These are phyloP conservation scores for Columba janthina DNA, from an alignment of 2,113 vertebrate species.

Conservation along the genomic window DNA sequence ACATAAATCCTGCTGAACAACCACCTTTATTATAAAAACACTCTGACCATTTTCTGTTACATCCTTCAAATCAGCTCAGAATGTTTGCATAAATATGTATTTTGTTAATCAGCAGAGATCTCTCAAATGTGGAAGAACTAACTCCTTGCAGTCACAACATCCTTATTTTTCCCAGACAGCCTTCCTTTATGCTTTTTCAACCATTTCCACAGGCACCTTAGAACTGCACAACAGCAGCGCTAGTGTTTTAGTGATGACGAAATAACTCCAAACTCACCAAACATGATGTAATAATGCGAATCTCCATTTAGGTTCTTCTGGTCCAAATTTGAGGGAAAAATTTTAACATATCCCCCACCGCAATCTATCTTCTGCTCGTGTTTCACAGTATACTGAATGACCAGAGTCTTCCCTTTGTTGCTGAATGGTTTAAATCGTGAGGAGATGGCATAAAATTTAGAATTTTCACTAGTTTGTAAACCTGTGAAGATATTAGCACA, in stretches of 20 bases:
- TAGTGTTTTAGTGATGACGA: background rate
- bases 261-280: conserved; percentile 74
- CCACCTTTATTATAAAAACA: background rate
- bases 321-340: conserved; percentile 82
- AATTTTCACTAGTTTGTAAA: conserved; percentile 87
- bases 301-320: conserved; percentile 81
- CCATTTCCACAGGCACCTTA: background rate
- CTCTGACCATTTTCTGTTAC: background rate
- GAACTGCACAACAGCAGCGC: background rate
- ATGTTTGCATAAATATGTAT: background rate
- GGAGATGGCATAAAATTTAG: conserved; percentile 85
- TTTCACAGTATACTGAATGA: conserved; percentile 88
- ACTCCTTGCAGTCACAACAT: background rate
- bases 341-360: conserved; percentile 86
- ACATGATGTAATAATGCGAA: conserved; percentile 86
- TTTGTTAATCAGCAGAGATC: background rate
- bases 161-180: background rate
- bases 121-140: background rate
- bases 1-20: background rate
- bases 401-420: conserved; percentile 82
- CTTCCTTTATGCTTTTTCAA: background rate
- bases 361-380: conserved; percentile 91
- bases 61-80: background rate
- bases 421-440: conserved; percentile 83
- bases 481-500: conserved; percentile 64